These are phyloP conservation scores for Phyllotreta cruciferae DNA, from an alignment of 2,888 invertebrate genomes.

Conservation along the genomic window DNA sequence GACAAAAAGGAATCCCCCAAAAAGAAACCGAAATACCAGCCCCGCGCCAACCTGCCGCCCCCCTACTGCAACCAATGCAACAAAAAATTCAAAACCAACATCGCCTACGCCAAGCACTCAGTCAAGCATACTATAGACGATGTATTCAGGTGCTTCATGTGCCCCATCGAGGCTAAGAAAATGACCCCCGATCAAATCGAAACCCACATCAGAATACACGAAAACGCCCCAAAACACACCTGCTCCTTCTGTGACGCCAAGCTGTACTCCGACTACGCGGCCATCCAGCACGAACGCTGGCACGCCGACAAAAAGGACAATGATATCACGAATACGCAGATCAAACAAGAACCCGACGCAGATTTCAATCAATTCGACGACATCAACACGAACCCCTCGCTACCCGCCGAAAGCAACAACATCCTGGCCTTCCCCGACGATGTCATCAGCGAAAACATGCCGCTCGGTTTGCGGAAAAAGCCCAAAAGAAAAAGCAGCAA, in stretches of 20 bases:
- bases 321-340: slow-evolving; percentile 46
- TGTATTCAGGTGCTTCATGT: slow-evolving; percentile 40
- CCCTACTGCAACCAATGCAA: slow-evolving; percentile 45
- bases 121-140: slow-evolving; percentile 37
- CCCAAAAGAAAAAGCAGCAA: slow-evolving; percentile 32
- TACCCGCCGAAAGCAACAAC: slow-evolving; percentile 6
- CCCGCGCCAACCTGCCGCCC: background rate
- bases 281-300: slow-evolving; percentile 50
- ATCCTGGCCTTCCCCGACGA: background rate
- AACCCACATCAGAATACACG: slow-evolving; percentile 51
- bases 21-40: background rate
- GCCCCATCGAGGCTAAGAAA: slow-evolving; percentile 30
- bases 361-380: background rate
- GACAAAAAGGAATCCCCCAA: background rate
- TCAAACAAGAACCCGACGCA: slow-evolving; percentile 38
- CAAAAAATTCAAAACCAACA: slow-evolving; percentile 41
- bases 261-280: slow-evolving; percentile 48
- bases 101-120: slow-evolving; percentile 43
- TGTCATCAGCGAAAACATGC: slow-evolving; percentile 32
- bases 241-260: slow-evolving; percentile 52
- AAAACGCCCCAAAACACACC: slow-evolving; percentile 49
- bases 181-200: slow-evolving; percentile 43
- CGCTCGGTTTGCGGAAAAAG: slow-evolving; percentile 38
- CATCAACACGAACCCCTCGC: background rate
- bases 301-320: too few species aligned